Evolutionary conservation across 1,140 invertebrate species (phyloP).

Genomic region (Pseudomyrmex concolor): DNA sequence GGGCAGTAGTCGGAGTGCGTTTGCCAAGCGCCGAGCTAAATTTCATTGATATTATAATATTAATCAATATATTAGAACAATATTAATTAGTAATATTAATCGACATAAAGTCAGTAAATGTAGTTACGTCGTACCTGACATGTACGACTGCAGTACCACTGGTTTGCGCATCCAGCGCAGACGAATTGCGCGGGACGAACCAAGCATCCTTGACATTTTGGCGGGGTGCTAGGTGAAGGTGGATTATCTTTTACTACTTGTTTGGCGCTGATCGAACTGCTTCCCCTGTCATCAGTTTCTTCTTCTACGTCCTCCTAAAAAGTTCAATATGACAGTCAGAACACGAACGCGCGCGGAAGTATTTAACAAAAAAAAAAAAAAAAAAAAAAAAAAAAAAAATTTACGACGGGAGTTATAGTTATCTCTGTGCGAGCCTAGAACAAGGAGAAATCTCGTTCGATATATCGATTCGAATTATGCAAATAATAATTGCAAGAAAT

Average conservation of each 20-base stretch:
- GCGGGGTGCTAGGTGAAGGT: constrained; percentile 68
- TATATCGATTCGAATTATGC: not conserved
- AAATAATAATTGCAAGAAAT: constrained; percentile 53
- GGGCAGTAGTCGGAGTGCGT: constrained; percentile 92
- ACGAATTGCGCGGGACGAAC: constrained; percentile 92
- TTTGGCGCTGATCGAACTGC: constrained; percentile 75
- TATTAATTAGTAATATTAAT: constrained; percentile 22
- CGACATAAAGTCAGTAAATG: not conserved
- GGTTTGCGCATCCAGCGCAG: constrained; percentile 94
- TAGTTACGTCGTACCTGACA: constrained; percentile 89
- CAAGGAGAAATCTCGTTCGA: not conserved
- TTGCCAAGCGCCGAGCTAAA: constrained; percentile 92
- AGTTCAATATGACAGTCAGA: constrained; percentile 31
- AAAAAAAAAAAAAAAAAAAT: constrained; percentile 45
- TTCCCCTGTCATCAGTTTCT: constrained; percentile 88
- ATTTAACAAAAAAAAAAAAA: constrained; percentile 20
- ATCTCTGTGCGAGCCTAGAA: constrained; percentile 85
- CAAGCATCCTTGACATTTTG: constrained; percentile 92
- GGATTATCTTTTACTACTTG: constrained; percentile 40
- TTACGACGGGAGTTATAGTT: constrained; percentile 86
- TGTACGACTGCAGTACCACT: constrained; percentile 95
- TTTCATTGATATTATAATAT: constrained; percentile 47
- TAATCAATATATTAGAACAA: constrained; percentile 25
- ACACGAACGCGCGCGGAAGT: not conserved
- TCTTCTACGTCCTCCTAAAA: constrained; percentile 87